phyloP scores from a whole-genome alignment of 2,888 invertebrate genomes.

The Ommatoiulus sabulosus region DNA sequence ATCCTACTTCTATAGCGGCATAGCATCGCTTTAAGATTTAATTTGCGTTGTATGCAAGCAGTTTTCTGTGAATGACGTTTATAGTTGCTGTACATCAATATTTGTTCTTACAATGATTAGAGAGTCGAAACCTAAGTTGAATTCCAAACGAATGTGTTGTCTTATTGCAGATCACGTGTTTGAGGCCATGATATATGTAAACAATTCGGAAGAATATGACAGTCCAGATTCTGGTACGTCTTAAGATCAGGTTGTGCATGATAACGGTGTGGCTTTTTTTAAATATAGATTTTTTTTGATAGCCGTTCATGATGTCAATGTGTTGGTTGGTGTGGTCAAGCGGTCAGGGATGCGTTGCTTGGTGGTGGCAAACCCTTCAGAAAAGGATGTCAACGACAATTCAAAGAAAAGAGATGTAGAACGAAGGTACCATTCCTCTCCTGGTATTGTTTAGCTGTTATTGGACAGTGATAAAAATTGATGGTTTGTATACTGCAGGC shows the following conservation, averaged over 20 bases:
- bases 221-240: conserved; percentile 68
- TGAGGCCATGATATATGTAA: conserved; percentile 77
- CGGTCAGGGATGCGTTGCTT: conserved; percentile 77
- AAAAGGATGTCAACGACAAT: conserved; percentile 66
- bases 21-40: too few relatives aligned
- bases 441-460: neutral
- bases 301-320: conserved; percentile 75
- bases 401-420: conserved; percentile 66
- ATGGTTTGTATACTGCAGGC: conserved; percentile 66
- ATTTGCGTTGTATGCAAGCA: too few relatives aligned
- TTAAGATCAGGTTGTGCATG: neutral
- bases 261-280: neutral
- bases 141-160: too few relatives aligned
- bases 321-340: conserved; percentile 77
- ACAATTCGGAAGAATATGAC: conserved; percentile 73
- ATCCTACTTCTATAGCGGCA: too few relatives aligned
- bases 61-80: too few relatives aligned
- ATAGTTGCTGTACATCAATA: too few relatives aligned
- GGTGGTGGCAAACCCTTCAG: conserved; percentile 71
- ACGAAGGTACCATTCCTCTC: conserved; percentile 62
- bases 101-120: too few relatives aligned
- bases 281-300: conserved; percentile 55
- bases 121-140: too few relatives aligned
- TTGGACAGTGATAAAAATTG: neutral
- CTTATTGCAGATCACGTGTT: conserved; percentile 74